Evolutionary conservation across 2,888 invertebrate genomes (phyloP).

Genomic region (Schizaphis graminum): DNA sequence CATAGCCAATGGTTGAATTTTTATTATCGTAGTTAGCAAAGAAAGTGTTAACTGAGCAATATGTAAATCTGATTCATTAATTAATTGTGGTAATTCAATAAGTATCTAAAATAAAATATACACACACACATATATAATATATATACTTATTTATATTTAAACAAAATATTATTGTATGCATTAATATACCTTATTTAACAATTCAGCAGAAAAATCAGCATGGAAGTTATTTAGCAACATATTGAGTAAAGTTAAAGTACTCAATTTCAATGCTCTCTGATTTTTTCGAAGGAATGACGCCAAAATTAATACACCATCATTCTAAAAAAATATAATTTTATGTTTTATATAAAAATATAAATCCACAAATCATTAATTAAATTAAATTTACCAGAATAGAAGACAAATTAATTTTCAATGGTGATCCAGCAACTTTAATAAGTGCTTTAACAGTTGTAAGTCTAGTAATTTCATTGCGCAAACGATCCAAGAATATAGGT

Average conservation of each 20-base stretch:
- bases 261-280: conserved; percentile 92
- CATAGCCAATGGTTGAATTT: conserved; percentile 83
- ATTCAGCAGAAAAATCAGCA: conserved; percentile 77
- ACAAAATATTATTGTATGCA: conserved; percentile 67
- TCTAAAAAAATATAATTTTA: conserved; percentile 72
- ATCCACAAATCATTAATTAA: conserved; percentile 5
- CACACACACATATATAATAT: background rate
- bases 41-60: conserved; percentile 93
- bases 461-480: conserved; percentile 97
- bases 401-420: conserved; percentile 85
- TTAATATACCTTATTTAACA: conserved; percentile 78
- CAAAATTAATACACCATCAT: conserved; percentile 90
- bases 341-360: conserved; percentile 34
- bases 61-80: conserved; percentile 95
- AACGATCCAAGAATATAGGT: conserved; percentile 93
- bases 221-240: conserved; percentile 92
- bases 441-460: conserved; percentile 96
- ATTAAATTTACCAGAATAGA: conserved; percentile 79
- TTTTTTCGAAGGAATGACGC: conserved; percentile 97
- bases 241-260: conserved; percentile 90
- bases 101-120: conserved; percentile 75
- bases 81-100: conserved; percentile 88
- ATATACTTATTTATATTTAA: conserved; percentile 19
- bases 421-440: conserved; percentile 93
- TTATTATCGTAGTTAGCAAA: conserved; percentile 85